Percentiles rank a stretch among this genome's conserved stretches.
These are phyloP conservation scores for Gavialis gangeticus DNA, from an alignment of 2,113 vertebrate species.

Conservation along the genomic window DNA sequence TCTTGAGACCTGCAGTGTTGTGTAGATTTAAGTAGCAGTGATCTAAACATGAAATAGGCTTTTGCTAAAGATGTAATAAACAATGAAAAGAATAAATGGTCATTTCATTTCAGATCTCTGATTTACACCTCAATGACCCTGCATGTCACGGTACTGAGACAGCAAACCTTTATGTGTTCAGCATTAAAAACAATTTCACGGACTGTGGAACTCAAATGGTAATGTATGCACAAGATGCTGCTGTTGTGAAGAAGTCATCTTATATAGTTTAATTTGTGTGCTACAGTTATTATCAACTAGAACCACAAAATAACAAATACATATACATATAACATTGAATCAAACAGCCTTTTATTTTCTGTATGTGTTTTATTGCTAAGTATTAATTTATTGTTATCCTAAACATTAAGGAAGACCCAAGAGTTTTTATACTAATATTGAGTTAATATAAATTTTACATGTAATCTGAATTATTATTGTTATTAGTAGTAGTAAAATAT, in stretches of 20 bases:
- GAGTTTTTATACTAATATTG: not conserved
- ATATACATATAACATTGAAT: not conserved
- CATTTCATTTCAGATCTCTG: constrained; percentile 72
- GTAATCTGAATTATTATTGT: not conserved
- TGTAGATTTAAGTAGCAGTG: not conserved
- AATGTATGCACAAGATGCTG: not conserved
- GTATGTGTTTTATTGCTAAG: not conserved
- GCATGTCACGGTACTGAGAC: constrained; percentile 74
- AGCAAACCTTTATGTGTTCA: constrained; percentile 77
- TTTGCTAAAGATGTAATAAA: not conserved
- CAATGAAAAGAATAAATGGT: not conserved
- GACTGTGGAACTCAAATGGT: constrained; percentile 76
- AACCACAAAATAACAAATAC: not conserved
- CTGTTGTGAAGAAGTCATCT: not conserved
- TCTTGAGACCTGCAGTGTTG: rapidly evolving
- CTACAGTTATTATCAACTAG: not conserved
- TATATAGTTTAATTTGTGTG: not conserved
- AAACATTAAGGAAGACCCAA: not conserved
- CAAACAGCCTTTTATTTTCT: not conserved
- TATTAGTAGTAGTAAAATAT: not conserved
- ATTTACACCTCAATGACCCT: constrained; percentile 81
- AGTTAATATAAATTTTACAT: not conserved
- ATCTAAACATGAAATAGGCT: not conserved
- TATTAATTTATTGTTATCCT: not conserved
- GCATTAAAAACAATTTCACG: constrained; percentile 80